These are phyloP conservation scores for Pseudopleuronectes americanus DNA, from an alignment of 2,797 vertebrate species.

Conservation along the genomic window DNA sequence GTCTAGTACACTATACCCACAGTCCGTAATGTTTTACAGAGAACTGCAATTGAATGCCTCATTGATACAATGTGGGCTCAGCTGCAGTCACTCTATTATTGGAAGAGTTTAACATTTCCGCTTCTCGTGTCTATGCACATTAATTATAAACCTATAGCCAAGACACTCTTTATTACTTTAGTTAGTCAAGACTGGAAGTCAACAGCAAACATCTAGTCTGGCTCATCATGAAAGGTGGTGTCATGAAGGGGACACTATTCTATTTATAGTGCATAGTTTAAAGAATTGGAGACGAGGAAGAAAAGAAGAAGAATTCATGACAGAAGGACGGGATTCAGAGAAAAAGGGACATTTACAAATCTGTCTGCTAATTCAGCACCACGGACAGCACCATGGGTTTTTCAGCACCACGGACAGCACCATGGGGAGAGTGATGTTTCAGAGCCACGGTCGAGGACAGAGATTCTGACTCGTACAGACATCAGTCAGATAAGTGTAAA, in stretches of 20 bases:
- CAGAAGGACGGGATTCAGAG: background rate
- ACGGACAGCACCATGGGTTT: background rate
- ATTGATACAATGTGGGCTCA: background rate
- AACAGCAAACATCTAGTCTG: too few species aligned
- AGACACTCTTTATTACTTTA: background rate
- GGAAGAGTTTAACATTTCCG: background rate
- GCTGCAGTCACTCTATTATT: background rate
- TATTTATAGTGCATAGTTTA: background rate
- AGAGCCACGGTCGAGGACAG: background rate
- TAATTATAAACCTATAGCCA: background rate
- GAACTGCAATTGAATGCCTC: background rate
- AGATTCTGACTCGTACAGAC: background rate
- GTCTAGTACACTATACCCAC: background rate
- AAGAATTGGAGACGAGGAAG: background rate
- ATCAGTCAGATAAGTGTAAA: background rate
- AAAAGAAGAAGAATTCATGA: background rate
- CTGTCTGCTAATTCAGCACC: slow-evolving; percentile 2
- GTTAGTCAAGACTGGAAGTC: too few species aligned
- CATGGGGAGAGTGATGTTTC: background rate
- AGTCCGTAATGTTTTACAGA: background rate
- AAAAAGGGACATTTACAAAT: slow-evolving; percentile 4
- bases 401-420: background rate
- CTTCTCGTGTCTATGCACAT: background rate
- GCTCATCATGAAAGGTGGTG: background rate
- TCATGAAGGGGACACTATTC: background rate